These are phyloP conservation scores for Drosophila subquinaria DNA, from an alignment of 2,888 invertebrate genomes.

Conservation along the genomic window DNA sequence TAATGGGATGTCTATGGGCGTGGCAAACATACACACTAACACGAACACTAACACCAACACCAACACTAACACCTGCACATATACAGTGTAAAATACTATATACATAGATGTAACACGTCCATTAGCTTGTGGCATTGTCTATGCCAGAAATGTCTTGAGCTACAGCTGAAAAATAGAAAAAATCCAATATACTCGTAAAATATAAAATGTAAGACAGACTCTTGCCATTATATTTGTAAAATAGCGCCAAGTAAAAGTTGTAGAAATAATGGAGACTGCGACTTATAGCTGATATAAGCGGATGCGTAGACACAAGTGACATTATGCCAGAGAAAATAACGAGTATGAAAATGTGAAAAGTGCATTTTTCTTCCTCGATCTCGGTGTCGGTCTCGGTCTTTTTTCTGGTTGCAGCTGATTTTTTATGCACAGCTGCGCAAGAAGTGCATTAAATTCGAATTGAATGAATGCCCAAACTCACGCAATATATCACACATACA, in stretches of 20 bases:
- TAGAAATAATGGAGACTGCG: not conserved
- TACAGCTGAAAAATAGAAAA: slow-evolving; percentile 21
- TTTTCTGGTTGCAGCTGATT: slow-evolving; percentile 50
- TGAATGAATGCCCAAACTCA: slow-evolving; percentile 33
- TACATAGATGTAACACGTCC: slow-evolving; percentile 18
- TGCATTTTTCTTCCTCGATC: slow-evolving; percentile 34
- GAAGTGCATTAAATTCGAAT: slow-evolving; percentile 68
- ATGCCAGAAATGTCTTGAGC: slow-evolving; percentile 30
- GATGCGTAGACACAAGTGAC: slow-evolving; percentile 18
- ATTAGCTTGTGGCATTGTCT: slow-evolving; percentile 48
- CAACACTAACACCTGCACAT: too few relatives aligned
- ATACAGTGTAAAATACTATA: too few relatives aligned
- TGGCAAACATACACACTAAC: slow-evolving; percentile 9
- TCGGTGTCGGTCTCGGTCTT: not conserved
- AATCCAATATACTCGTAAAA: slow-evolving; percentile 37
- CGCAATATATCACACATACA: slow-evolving; percentile 13
- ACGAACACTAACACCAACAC: not conserved
- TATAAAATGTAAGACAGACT: slow-evolving; percentile 23
- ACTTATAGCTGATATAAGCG: slow-evolving; percentile 35
- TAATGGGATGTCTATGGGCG: slow-evolving; percentile 45
- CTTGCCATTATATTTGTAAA: slow-evolving; percentile 36
- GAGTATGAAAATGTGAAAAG: slow-evolving; percentile 39
- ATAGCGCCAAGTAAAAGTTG: slow-evolving; percentile 20
- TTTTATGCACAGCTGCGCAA: slow-evolving; percentile 68
- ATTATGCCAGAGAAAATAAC: slow-evolving; percentile 9